These are phyloP conservation scores for Itoplectis maculator DNA, from an alignment of 2,888 invertebrate species.

Conservation along the genomic window DNA sequence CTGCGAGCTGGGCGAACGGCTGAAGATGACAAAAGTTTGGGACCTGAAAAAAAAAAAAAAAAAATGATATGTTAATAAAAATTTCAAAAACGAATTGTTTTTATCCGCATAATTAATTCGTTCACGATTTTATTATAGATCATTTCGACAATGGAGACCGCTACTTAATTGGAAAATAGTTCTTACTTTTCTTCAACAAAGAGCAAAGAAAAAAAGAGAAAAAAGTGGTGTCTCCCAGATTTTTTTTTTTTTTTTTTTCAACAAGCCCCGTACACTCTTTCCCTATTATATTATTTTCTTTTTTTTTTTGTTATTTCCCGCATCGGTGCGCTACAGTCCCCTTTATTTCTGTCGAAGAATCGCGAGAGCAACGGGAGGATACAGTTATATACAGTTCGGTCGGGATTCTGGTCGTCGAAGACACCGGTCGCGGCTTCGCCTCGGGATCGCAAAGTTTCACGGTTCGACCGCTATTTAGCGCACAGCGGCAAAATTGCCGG, in stretches of 20 bases:
- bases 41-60: no score
- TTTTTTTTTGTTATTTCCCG: background rate
- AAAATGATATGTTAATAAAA: no score
- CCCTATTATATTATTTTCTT: constrained; percentile 3
- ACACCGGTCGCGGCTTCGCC: constrained; percentile 47
- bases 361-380: constrained; percentile 7
- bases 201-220: no score
- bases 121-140: no score
- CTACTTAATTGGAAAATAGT: no score
- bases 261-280: background rate
- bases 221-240: background rate
- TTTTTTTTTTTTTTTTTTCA: no score
- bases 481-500: constrained; percentile 67
- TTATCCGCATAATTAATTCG: no score
- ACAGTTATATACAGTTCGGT: constrained; percentile 9
- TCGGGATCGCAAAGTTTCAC: constrained; percentile 71
- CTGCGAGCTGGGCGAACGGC: background rate
- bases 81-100: no score
- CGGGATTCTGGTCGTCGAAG: constrained; percentile 49
- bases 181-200: no score
- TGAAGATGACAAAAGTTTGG: background rate
- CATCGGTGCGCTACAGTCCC: background rate
- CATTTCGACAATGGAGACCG: no score
- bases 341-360: constrained; percentile 39
- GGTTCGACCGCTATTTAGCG: constrained; percentile 72